Percentiles rank a stretch among this genome's conserved stretches.
Conservation (phyloP, 1,140 invertebrate genomes). For the Cherax quadricarinatus region DNA sequence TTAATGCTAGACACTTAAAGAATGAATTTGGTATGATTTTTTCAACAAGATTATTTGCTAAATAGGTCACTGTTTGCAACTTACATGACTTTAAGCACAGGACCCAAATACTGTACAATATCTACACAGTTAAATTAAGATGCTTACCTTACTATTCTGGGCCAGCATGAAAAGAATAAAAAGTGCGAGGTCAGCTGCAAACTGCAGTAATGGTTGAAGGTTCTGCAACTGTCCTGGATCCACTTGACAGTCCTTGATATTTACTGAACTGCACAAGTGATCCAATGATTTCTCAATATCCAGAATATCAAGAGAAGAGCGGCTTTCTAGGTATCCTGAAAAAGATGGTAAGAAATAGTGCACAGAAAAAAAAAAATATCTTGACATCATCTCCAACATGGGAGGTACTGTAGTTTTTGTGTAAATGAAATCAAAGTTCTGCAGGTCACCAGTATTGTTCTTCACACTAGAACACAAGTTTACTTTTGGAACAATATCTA, state of each 20-base stretch:
- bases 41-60: too few relatives aligned
- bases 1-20: too few relatives aligned
- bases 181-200: slow-evolving; percentile 69
- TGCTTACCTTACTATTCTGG: slow-evolving; percentile 70
- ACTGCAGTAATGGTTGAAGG: slow-evolving; percentile 70
- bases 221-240: slow-evolving; percentile 65
- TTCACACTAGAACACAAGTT: too few relatives aligned
- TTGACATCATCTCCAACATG: background rate
- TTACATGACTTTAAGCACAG: too few relatives aligned
- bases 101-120: too few relatives aligned
- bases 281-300: slow-evolving; percentile 71
- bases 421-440: background rate
- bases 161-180: slow-evolving; percentile 69
- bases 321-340: slow-evolving; percentile 62
- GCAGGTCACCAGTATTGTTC: too few relatives aligned
- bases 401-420: background rate
- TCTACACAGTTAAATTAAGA: too few relatives aligned
- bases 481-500: too few relatives aligned
- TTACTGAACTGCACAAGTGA: slow-evolving; percentile 59
- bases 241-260: slow-evolving; percentile 71
- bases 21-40: too few relatives aligned
- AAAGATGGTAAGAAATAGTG: background rate
- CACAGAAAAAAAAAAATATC: background rate
- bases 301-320: slow-evolving; percentile 62
- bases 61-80: too few relatives aligned